Conservation (phyloP, 1,140 invertebrate species). For the Aphelenchoides besseyi region DNA sequence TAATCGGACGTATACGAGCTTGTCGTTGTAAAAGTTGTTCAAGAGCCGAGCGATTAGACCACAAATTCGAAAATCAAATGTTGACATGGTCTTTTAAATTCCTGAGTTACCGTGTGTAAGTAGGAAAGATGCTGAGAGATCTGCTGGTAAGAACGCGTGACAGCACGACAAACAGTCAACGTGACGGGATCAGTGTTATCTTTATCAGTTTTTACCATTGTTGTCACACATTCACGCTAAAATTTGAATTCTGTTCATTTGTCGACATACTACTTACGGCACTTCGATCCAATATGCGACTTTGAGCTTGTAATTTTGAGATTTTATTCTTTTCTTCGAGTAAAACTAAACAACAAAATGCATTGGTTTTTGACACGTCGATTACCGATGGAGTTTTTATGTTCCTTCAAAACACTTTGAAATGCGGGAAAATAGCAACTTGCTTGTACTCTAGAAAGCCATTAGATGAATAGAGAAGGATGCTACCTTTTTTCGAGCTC, state of each 20-base stretch:
- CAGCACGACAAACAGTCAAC: background rate
- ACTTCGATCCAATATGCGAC: background rate
- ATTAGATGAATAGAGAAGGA: background rate
- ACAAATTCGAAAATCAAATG: constrained; percentile 3
- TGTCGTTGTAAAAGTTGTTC: constrained; percentile 24
- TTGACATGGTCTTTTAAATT: no score
- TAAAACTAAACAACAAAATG: background rate
- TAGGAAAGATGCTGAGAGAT: background rate
- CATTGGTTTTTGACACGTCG: background rate
- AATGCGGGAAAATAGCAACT: background rate
- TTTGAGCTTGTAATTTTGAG: constrained; percentile 4
- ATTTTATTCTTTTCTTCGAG: background rate
- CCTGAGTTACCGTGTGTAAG: background rate
- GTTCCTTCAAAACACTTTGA: background rate
- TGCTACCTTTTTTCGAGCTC: background rate
- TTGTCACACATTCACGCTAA: constrained; percentile 2
- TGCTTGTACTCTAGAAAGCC: background rate
- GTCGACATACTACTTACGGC: background rate
- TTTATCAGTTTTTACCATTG: constrained; percentile 4
- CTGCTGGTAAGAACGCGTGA: background rate
- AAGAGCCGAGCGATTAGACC: background rate
- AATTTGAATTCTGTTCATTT: background rate
- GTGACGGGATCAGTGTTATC: background rate
- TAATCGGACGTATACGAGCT: constrained; percentile 8
- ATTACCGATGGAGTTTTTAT: background rate